These are phyloP conservation scores for Heteromormyrus szaboi DNA, from an alignment of 2,797 vertebrate genomes.

Conservation along the genomic window DNA sequence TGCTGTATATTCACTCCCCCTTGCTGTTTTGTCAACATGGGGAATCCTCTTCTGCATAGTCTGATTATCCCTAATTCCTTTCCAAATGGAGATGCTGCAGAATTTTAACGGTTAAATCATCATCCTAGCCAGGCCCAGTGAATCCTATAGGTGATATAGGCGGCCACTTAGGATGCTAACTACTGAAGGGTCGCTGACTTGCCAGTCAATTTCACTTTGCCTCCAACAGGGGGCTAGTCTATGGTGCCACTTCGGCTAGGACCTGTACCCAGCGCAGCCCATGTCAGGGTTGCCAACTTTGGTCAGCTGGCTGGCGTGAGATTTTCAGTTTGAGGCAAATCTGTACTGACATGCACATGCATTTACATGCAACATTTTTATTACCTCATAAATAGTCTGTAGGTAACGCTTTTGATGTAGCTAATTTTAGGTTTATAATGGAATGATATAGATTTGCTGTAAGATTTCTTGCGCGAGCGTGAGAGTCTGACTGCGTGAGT, in stretches of 20 bases:
- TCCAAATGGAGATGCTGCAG: neutral
- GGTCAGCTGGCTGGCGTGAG: neutral
- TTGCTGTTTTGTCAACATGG: neutral
- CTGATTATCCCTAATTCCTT: neutral
- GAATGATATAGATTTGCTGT: neutral
- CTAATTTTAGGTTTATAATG: neutral
- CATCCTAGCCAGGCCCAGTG: neutral
- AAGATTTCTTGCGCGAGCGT: neutral
- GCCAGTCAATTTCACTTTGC: neutral
- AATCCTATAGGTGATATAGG: neutral
- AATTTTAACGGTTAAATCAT: neutral
- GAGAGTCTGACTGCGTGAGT: neutral
- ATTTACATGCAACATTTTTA: neutral
- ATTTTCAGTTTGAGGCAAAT: neutral
- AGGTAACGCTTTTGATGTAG: neutral
- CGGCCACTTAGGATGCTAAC: neutral
- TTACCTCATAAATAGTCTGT: neutral
- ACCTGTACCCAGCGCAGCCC: neutral
- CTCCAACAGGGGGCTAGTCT: neutral
- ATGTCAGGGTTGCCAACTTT: neutral
- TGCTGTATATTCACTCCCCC: neutral
- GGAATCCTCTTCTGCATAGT: neutral
- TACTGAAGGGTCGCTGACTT: neutral
- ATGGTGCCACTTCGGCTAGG: neutral
- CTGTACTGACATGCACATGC: neutral